Conservation (phyloP, 2,888 invertebrate genomes). For the Amblyjoppa fuscipennis region DNA sequence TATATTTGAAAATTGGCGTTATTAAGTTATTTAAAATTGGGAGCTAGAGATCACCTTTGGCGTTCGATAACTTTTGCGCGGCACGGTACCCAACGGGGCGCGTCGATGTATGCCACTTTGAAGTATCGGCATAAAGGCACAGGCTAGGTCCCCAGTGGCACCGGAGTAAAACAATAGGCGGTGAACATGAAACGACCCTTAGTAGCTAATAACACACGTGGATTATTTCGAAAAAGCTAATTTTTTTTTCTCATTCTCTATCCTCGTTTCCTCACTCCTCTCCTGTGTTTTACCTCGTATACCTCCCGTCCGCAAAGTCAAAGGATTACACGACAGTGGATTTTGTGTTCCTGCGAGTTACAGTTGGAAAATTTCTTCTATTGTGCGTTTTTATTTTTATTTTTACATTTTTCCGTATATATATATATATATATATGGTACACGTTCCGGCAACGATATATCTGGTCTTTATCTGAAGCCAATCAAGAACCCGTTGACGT, state of each 20-base stretch:
- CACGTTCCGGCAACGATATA: constrained; percentile 31
- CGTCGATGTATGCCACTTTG: constrained; percentile 79
- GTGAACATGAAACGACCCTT: constrained; percentile 84
- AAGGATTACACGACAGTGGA: constrained; percentile 75
- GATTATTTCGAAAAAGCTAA: constrained; percentile 84
- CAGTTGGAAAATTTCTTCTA: constrained; percentile 56
- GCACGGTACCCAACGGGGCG: constrained; percentile 69
- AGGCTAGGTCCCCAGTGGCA: constrained; percentile 75
- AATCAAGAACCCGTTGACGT: constrained; percentile 47
- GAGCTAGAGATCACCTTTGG: constrained; percentile 58
- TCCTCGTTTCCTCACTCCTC: neutral
- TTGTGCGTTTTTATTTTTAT: constrained; percentile 53
- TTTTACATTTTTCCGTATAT: constrained; percentile 16
- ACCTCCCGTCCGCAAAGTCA: constrained; percentile 78
- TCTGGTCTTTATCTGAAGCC: constrained; percentile 50
- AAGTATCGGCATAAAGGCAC: constrained; percentile 82
- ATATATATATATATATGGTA: neutral
- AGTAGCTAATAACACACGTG: constrained; percentile 84
- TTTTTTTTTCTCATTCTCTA: constrained; percentile 71
- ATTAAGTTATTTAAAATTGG: neutral
- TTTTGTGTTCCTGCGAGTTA: constrained; percentile 53
- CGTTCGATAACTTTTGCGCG: constrained; percentile 72
- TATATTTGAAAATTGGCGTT: too few species aligned
- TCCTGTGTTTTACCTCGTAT: constrained; percentile 52
- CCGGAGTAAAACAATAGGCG: constrained; percentile 82